Evolutionary conservation across 2,888 invertebrate species (phyloP), one percentile per base, ranked within the genome.

Genomic region (Drosophila differens): DNA sequence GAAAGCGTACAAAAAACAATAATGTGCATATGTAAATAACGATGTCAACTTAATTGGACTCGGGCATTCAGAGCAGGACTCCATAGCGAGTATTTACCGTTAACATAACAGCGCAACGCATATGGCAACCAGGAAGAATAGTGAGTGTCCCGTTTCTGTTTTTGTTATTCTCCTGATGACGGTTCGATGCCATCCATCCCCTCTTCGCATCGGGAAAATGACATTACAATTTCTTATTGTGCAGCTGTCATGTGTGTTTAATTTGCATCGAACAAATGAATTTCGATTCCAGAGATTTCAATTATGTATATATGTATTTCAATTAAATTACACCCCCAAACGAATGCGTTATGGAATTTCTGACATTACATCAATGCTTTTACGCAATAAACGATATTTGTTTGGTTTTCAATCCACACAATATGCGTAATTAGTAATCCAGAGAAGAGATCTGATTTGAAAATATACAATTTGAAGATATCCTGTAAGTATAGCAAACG

Each of bases 21-120:
- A 86, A 88, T 85, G 79, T 75, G 74, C 83, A 82, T 87, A 89
- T 83, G 89, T 75, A 90, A 79, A 84, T 79, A 84, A 82, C 73
- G 87, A 88, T 90, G 82, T 84, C 80, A 91, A 82, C 80, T 81
- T 92, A 92, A 92, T 92, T 91, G 91, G 92, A 90, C 85, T 85
- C 70, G 71, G 62, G 63, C 69, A 61, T 53, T 60, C 55, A 59
- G 19, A 33, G 30, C 41, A 35, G 54, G 60, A 37, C 72, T 41
- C 57, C 85, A 70, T 66, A 72, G 70, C 71, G 70, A 60, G 79
- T 90, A 57, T 79, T 90, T 79, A 90, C 90, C 75, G 85, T 90
- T 82, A 74, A 72, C 64, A 81, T 39, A 72, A 49, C 53, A 54
- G 35, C 47, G 41, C 39, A 33, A 14, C 35, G 33, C 59, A 49